Evolutionary conservation across 2,113 vertebrate genomes (phyloP).

Genomic region (Pao palembangensis): DNA sequence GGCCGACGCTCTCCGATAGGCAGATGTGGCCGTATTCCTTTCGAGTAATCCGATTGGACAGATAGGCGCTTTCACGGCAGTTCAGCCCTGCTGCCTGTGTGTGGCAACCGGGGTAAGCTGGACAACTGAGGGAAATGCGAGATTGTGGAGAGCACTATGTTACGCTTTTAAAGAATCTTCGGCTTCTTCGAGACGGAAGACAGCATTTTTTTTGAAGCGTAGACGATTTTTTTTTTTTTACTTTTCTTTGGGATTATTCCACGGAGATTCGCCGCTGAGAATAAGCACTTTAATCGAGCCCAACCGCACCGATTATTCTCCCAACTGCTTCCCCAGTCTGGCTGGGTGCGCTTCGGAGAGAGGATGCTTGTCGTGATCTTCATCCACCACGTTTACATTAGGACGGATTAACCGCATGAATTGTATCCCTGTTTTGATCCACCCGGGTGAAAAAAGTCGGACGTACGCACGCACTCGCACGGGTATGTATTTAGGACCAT

Average conservation of each 20-base stretch:
- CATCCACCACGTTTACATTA: constrained; percentile 47
- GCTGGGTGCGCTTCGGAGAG: constrained; percentile 48
- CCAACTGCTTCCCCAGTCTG: constrained; percentile 41
- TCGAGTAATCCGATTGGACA: constrained; percentile 79
- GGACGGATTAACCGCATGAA: constrained; percentile 61
- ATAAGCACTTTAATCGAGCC: constrained; percentile 62
- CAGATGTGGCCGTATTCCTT: constrained; percentile 56
- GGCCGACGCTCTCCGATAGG: constrained; percentile 73
- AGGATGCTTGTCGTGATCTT: constrained; percentile 62
- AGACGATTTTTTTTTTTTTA: constrained; percentile 10
- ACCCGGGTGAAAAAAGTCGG: constrained; percentile 36
- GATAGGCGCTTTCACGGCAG: constrained; percentile 83
- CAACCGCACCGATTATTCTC: constrained; percentile 43
- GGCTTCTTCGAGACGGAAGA: constrained; percentile 66
- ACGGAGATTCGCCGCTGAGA: constrained; percentile 53
- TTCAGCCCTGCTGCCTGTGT: constrained; percentile 85
- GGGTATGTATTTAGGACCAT: constrained; percentile 56
- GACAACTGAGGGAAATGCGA: constrained; percentile 71
- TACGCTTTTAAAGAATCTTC: constrained; percentile 69
- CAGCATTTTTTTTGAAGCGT: constrained; percentile 61
- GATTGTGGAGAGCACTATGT: constrained; percentile 73
- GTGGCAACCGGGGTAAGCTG: constrained; percentile 78
- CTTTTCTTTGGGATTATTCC: constrained; percentile 36
- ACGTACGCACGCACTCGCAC: constrained; percentile 24
- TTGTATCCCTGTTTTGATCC: constrained; percentile 23